These are phyloP conservation scores for Exephanes ischioxanthus DNA, from an alignment of 2,888 invertebrate species.

Conservation along the genomic window DNA sequence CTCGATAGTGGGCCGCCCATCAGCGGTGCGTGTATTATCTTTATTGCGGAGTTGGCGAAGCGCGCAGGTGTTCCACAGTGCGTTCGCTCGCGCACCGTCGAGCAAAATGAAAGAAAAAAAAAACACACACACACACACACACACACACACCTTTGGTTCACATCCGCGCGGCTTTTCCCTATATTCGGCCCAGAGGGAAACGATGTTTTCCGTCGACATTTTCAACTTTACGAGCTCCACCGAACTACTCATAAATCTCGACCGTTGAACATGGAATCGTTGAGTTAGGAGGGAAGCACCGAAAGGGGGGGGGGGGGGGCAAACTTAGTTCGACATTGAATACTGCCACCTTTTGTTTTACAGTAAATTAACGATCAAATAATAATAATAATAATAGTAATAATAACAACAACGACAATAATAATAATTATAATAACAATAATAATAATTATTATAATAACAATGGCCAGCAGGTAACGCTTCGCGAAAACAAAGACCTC, in stretches of 20 bases:
- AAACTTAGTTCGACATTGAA: neutral
- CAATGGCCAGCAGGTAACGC: neutral
- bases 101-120: constrained; percentile 58
- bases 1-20: constrained; percentile 34
- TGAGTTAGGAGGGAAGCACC: neutral
- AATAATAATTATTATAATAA: neutral
- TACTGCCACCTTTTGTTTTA: neutral
- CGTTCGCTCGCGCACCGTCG: constrained; percentile 54
- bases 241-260: neutral
- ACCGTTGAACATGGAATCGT: neutral
- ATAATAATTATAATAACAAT: neutral
- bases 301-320: neutral
- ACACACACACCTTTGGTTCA: neutral
- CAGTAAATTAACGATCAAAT: neutral
- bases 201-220: constrained; percentile 4
- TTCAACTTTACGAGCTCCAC: neutral
- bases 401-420: no score
- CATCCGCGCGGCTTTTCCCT: neutral
- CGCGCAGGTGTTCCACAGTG: constrained; percentile 53
- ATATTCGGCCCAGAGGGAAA: neutral
- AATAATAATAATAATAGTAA: neutral
- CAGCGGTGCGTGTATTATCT: constrained; percentile 22
- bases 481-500: neutral
- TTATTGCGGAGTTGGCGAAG: constrained; percentile 41
- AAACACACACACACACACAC: neutral